Conservation (phyloP, 2,888 invertebrate genomes). For the Eumerus sabulonum region DNA sequence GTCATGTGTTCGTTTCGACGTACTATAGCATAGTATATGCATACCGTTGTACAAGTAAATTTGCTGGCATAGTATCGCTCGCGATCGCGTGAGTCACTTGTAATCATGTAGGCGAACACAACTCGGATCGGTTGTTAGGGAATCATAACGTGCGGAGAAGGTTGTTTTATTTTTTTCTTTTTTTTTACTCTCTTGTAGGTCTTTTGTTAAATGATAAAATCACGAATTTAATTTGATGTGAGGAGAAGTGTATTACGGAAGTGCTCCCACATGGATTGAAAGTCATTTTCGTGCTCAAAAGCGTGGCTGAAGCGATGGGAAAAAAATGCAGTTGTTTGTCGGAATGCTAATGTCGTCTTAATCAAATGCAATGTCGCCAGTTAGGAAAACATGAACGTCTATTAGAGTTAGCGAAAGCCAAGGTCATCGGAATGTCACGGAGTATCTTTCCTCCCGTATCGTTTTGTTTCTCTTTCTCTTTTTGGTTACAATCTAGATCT, state of each 20-base stretch:
- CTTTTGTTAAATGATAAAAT: slow-evolving; percentile 36
- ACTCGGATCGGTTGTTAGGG: background rate
- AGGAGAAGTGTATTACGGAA: slow-evolving; percentile 26
- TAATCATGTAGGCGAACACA: slow-evolving; percentile 13
- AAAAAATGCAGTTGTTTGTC: background rate
- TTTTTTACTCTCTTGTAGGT: background rate
- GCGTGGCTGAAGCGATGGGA: background rate
- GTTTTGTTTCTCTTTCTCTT: too few relatives aligned
- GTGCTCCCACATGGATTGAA: slow-evolving; percentile 31
- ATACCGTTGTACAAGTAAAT: slow-evolving; percentile 7
- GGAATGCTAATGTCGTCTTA: slow-evolving; percentile 3
- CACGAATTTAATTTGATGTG: slow-evolving; percentile 11
- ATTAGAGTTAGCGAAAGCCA: too few relatives aligned
- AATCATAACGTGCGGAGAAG: slow-evolving; percentile 39
- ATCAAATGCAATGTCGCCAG: background rate
- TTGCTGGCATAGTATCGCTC: slow-evolving; percentile 26
- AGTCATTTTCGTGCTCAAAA: slow-evolving; percentile 49
- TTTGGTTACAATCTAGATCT: too few relatives aligned
- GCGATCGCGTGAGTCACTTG: slow-evolving; percentile 59
- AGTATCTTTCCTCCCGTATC: too few relatives aligned
- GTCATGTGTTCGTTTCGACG: slow-evolving; percentile 30
- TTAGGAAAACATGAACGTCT: background rate
- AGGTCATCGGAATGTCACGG: too few relatives aligned
- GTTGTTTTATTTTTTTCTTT: too few relatives aligned
- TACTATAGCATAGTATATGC: slow-evolving; percentile 12